phyloP scores from a whole-genome alignment of 2,113 vertebrate species.

The Sander lucioperca region DNA sequence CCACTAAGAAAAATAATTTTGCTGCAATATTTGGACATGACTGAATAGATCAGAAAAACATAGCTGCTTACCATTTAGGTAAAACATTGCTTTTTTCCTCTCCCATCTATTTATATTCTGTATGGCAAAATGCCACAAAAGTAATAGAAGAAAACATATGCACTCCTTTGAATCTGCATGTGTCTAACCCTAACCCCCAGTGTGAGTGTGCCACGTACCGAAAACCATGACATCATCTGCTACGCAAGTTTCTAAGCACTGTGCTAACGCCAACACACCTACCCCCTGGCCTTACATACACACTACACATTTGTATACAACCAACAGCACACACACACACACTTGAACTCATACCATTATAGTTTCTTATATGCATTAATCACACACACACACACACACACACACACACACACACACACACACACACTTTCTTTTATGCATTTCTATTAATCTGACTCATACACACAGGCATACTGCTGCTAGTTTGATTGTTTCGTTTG shows the following conservation, averaged over 20 bases:
- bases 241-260: not conserved
- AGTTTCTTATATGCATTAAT: no score
- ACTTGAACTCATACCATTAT: not conserved
- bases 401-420: no score
- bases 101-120: not conserved
- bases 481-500: conserved; percentile 17
- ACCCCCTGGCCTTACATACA: not conserved
- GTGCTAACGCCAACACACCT: conserved; percentile 26
- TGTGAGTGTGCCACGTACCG: not conserved
- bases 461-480: not conserved
- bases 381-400: not conserved
- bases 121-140: not conserved
- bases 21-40: not conserved
- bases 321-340: not conserved
- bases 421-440: not conserved
- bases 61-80: not conserved
- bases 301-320: not conserved
- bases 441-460: not conserved
- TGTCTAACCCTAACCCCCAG: not conserved
- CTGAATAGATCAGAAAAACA: not conserved
- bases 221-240: conserved; percentile 30
- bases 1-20: not conserved
- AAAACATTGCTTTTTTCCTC: not conserved
- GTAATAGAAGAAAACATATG: not conserved
- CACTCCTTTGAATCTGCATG: not conserved